Evolutionary conservation across 2,888 invertebrate species (phyloP).

Genomic region (Balanococcus diminutus): DNA sequence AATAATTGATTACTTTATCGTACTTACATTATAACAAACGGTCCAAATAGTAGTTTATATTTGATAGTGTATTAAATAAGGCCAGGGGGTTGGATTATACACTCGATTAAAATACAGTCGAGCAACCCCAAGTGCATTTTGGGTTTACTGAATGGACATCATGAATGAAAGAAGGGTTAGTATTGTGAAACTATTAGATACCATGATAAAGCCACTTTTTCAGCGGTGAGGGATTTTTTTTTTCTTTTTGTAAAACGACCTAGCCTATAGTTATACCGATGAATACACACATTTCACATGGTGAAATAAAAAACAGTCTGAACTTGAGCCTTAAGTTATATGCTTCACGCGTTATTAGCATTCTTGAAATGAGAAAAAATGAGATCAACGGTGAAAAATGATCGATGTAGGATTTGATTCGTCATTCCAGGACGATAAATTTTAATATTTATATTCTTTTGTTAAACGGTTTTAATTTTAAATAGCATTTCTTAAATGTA

Average conservation of each 20-base stretch:
- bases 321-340: conserved; percentile 53
- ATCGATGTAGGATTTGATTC: conserved; percentile 51
- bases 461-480: conserved; percentile 20
- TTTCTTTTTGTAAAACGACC: conserved; percentile 33
- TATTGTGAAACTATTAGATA: conserved; percentile 53
- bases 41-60: conserved; percentile 41
- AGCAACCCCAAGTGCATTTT: conserved; percentile 47
- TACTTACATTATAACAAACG: conserved; percentile 47
- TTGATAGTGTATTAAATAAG: conserved; percentile 34
- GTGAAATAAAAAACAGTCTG: conserved; percentile 41
- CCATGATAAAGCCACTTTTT: conserved; percentile 54
- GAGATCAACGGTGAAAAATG: conserved; percentile 52
- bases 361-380: conserved; percentile 32
- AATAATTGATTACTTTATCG: conserved; percentile 54
- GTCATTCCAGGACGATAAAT: conserved; percentile 50
- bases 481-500: background rate
- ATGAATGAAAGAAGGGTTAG: conserved; percentile 55
- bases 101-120: conserved; percentile 45
- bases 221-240: conserved; percentile 3
- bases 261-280: conserved; percentile 45
- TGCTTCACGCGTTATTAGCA: conserved; percentile 54
- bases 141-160: conserved; percentile 49
- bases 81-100: conserved; percentile 48
- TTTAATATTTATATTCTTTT: conserved; percentile 51
- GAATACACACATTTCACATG: conserved; percentile 49